phyloP scores from a whole-genome alignment of 1,140 invertebrate genomes.

The Cydia amplana region DNA sequence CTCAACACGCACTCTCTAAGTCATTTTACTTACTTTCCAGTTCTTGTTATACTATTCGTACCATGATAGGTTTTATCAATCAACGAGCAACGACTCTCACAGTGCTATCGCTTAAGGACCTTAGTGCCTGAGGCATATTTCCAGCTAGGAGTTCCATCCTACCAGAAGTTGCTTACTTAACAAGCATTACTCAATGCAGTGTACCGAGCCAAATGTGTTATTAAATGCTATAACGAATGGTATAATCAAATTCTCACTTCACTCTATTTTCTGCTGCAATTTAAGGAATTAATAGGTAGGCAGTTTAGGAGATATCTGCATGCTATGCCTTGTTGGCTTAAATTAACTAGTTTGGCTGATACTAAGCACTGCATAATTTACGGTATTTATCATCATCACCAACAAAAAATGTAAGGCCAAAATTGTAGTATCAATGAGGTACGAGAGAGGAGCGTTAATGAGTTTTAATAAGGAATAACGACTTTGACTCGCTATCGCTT shows the following conservation, averaged over 20 bases:
- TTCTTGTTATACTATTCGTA: neutral
- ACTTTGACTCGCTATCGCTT: too few species aligned
- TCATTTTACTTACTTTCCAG: neutral
- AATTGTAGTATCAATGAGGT: too few species aligned
- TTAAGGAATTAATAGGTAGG: neutral
- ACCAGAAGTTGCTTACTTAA: slow-evolving; percentile 31
- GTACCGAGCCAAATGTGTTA: slow-evolving; percentile 29
- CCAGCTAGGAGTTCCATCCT: slow-evolving; percentile 33
- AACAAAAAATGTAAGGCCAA: too few species aligned
- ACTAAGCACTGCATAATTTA: too few species aligned
- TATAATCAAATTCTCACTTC: slow-evolving; percentile 24
- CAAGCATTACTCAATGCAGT: slow-evolving; percentile 32
- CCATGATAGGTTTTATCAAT: slow-evolving; percentile 38
- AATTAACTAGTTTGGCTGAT: neutral
- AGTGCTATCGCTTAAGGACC: slow-evolving; percentile 23
- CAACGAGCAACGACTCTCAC: slow-evolving; percentile 7
- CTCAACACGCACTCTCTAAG: neutral
- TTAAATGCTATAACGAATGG: slow-evolving; percentile 25
- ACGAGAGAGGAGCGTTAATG: too few species aligned
- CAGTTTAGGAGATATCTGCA: neutral
- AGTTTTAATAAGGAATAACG: too few species aligned
- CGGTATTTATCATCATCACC: too few species aligned
- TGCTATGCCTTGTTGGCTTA: neutral
- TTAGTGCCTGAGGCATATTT: slow-evolving; percentile 6
- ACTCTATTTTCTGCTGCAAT: slow-evolving; percentile 18